phyloP scores from a whole-genome alignment of 1,140 invertebrate species.

The Brachionus manjavacas region DNA sequence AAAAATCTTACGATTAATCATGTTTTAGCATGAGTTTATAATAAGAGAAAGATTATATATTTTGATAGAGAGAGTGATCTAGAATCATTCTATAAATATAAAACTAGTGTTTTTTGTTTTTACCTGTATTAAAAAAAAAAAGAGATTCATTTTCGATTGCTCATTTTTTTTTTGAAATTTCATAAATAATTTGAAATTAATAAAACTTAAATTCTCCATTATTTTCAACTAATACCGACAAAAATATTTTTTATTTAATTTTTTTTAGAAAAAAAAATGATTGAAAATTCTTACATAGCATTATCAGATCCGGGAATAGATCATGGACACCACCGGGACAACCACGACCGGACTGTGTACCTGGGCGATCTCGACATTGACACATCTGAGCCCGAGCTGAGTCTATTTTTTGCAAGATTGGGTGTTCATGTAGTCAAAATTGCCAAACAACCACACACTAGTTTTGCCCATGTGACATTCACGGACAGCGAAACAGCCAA shows the following conservation, averaged over 20 bases:
- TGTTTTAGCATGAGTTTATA: background rate
- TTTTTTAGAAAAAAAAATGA: constrained; percentile 21
- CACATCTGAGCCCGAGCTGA: background rate
- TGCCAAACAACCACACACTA: constrained; percentile 27
- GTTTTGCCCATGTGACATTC: constrained; percentile 36
- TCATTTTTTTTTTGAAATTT: constrained; percentile 5
- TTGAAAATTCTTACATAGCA: background rate
- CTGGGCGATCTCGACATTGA: constrained; percentile 32
- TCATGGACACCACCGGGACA: background rate
- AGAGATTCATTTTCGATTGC: background rate
- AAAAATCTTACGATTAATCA: constrained; percentile 19
- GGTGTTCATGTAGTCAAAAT: background rate
- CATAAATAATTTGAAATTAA: constrained; percentile 28
- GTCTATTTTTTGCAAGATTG: background rate
- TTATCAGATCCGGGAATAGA: background rate
- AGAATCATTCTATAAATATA: constrained; percentile 9
- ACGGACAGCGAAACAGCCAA: background rate
- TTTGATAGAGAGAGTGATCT: constrained; percentile 15
- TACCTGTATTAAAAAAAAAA: background rate
- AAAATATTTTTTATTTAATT: background rate
- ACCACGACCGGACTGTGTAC: constrained; percentile 28
- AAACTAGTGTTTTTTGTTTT: background rate
- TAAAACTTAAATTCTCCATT: background rate
- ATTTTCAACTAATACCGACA: background rate
- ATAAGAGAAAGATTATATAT: constrained; percentile 19